Base-by-base conservation (phyloP, 2,888 invertebrate genomes). In the Lomographa bimaculata region DNA sequence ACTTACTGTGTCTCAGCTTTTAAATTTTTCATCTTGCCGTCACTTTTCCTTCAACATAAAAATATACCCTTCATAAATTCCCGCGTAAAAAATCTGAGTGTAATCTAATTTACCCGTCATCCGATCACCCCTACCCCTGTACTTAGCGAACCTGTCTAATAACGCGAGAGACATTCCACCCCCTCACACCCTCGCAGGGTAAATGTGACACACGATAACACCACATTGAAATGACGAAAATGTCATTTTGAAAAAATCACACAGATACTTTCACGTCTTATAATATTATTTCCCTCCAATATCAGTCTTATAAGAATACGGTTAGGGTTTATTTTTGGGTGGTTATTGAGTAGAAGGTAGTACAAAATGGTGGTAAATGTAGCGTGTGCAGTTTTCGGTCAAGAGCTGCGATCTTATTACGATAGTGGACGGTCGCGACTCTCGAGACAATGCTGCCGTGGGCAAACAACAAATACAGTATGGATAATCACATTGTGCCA, bases 401-500 rank as follows among this genome's bases (percentile, higher is more conserved):
- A 49, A 48, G 44, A 46, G 28, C 37, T 46, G 29, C 51, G 51
- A 51, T 54, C 51, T 49, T 50, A 54, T 54, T 54, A 54, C 42
- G 54, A 54, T 54, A 54, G 48, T 28, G 46, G 30, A 7, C 23
- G 34, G 32, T 39, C 36, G 28, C 20, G 29, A 14, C 9, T 7
- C 25, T 11, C 23, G 40, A 41, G 50, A 43, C 53, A 47, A 45
- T 38, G 44, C 30, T 8, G 25, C 29, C 11, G 7, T 2, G 9
- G 5, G 1, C 17, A 1, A 5, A 5, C 21, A 3, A 8, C n/a
- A 4, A 2, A 14, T 3, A 7, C 19, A 34, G 34, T 34, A 26
- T 1, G 26, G 34, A 21, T n/a, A n/a, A 7, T n/a, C 24, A 2
- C 21, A 3, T 2, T 5, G 1, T 1, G 8, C 0, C 4, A 3